A percentile compares a stretch with the other conserved stretches of the same genome.
phyloP scores from a whole-genome alignment of 2,888 invertebrate genomes.

The Drosophila colorata region DNA sequence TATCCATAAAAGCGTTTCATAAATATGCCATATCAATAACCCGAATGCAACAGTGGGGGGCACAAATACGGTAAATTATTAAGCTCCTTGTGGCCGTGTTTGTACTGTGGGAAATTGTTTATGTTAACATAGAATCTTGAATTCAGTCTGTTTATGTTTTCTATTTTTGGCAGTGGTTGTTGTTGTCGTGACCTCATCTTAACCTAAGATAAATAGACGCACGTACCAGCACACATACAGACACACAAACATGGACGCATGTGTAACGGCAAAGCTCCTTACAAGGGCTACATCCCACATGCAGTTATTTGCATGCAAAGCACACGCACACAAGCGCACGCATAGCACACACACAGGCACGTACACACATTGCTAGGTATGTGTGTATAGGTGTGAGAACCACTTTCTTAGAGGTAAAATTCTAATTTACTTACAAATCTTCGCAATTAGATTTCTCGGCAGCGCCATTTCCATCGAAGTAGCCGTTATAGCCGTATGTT shows the following conservation, averaged over 20 bases:
- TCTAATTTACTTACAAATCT: slow-evolving; percentile 84
- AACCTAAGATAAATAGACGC: slow-evolving; percentile 22
- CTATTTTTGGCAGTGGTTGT: slow-evolving; percentile 4
- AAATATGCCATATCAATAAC: not conserved
- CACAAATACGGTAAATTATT: slow-evolving; percentile 2
- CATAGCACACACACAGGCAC: not conserved
- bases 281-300: slow-evolving; percentile 55
- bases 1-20: not conserved
- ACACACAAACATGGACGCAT: not conserved
- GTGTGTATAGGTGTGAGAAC: slow-evolving; percentile 30
- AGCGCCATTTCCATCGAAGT: slow-evolving; percentile 84
- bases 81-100: not conserved
- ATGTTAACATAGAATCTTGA: slow-evolving; percentile 6
- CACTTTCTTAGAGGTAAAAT: slow-evolving; percentile 38
- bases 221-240: not conserved
- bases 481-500: slow-evolving; percentile 51
- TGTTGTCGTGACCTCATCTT: slow-evolving; percentile 44
- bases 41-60: slow-evolving; percentile 2
- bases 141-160: slow-evolving; percentile 8
- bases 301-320: slow-evolving; percentile 31
- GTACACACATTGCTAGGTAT: slow-evolving; percentile 1
- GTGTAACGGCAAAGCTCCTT: slow-evolving; percentile 37
- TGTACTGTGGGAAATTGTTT: slow-evolving; percentile 7
- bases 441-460: slow-evolving; percentile 84
- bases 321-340: not conserved